Evolutionary conservation across 2,797 vertebrate species (phyloP).

Genomic region (Sorex maritimensis): DNA sequence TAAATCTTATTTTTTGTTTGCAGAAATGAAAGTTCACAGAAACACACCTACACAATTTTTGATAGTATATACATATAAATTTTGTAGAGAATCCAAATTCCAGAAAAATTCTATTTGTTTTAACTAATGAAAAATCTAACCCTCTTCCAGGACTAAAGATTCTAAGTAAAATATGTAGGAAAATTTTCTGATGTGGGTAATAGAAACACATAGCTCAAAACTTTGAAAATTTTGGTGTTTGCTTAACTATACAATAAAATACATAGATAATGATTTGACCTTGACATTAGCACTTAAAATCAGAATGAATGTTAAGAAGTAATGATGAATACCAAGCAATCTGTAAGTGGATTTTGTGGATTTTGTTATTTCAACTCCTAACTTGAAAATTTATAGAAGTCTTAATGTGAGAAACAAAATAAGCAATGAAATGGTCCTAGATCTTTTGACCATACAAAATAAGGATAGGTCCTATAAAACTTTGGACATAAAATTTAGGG

Average conservation of each 20-base stretch:
- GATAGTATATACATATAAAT: neutral
- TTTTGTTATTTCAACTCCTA: neutral
- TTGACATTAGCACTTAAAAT: neutral
- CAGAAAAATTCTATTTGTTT: constrained; percentile 37
- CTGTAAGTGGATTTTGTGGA: neutral
- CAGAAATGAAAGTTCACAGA: neutral
- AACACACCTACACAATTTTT: neutral
- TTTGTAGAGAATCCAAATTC: constrained; percentile 1
- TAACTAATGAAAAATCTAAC: constrained; percentile 15
- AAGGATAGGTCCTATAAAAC: neutral
- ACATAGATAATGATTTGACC: neutral
- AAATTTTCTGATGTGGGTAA: neutral
- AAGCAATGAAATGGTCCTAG: neutral
- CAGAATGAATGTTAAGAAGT: neutral
- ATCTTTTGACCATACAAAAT: neutral
- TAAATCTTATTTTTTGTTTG: neutral
- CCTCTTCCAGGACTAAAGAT: neutral
- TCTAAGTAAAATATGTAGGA: constrained; percentile 29
- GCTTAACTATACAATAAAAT: constrained; percentile 34
- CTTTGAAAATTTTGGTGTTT: constrained; percentile 2
- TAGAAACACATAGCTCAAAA: neutral
- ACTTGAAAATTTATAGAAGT: neutral
- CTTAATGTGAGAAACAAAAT: neutral
- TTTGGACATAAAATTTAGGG: constrained; percentile 1
- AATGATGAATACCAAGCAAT: constrained; percentile 8